Percentiles rank a stretch among this genome's conserved stretches.
phyloP scores from a whole-genome alignment of 2,888 invertebrate genomes.

The Cosmia trapezina region DNA sequence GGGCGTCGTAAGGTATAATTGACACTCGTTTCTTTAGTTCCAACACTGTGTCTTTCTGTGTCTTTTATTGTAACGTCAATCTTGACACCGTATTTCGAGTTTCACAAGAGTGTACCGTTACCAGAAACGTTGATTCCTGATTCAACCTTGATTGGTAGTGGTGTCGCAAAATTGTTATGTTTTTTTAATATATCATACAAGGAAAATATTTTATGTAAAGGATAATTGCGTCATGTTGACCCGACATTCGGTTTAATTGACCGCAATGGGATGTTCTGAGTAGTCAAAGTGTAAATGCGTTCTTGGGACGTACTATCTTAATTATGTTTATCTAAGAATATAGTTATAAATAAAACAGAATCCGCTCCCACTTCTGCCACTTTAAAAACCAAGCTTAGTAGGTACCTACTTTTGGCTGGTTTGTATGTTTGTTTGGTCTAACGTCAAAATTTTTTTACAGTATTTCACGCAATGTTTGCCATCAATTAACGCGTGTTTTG shows the following conservation, averaged over 20 bases:
- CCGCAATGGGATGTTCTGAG: slow-evolving; percentile 54
- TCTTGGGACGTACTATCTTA: slow-evolving; percentile 6
- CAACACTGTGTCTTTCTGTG: slow-evolving; percentile 46
- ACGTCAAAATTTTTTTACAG: slow-evolving; percentile 9
- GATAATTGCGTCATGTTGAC: slow-evolving; percentile 43
- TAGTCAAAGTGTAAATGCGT: slow-evolving; percentile 26
- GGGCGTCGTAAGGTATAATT: slow-evolving; percentile 8
- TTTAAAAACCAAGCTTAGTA: neutral
- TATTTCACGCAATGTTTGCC: neutral
- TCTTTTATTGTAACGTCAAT: slow-evolving; percentile 23
- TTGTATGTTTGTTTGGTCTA: neutral
- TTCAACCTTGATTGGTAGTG: slow-evolving; percentile 30
- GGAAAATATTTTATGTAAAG: slow-evolving; percentile 56
- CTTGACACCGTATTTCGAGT: slow-evolving; percentile 52
- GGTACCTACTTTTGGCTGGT: neutral
- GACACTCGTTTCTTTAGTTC: slow-evolving; percentile 15
- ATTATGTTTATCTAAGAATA: slow-evolving; percentile 9
- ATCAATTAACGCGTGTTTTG: slow-evolving; percentile 1
- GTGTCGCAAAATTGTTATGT: slow-evolving; percentile 22
- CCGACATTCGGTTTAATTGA: slow-evolving; percentile 45
- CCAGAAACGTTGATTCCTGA: slow-evolving; percentile 40
- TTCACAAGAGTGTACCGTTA: slow-evolving; percentile 61
- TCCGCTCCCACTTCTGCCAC: neutral
- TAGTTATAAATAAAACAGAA: neutral
- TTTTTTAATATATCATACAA: slow-evolving; percentile 45